Percentiles rank a stretch among this genome's conserved stretches.
Evolutionary conservation across 2,113 vertebrate genomes (phyloP).

Genomic region (Myrmophylax atrothorax): DNA sequence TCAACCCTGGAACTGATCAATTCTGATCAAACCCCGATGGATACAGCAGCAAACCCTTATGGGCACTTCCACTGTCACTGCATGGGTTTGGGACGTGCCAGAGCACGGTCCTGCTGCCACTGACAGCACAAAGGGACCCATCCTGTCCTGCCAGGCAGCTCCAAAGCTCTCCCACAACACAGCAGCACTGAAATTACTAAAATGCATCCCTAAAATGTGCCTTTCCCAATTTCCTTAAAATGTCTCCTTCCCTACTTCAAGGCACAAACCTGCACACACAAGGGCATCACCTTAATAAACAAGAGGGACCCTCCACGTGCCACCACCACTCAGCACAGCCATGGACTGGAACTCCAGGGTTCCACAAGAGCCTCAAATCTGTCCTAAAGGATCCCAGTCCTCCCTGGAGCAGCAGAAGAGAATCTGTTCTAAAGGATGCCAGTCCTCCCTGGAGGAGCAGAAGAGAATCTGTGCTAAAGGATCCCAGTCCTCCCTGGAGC

Average conservation of each 20-base stretch:
- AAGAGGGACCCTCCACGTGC: fast-evolving
- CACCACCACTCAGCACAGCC: background rate
- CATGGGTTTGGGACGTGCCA: fast-evolving
- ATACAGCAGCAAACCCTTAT: fast-evolving
- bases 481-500: too few species aligned
- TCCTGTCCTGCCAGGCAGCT: background rate
- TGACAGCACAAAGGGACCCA: background rate
- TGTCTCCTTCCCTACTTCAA: background rate
- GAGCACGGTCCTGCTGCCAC: background rate
- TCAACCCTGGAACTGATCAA: background rate
- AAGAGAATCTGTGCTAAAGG: too few species aligned
- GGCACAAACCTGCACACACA: fast-evolving
- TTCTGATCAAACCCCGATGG: background rate
- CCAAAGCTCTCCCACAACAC: background rate
- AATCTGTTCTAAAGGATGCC: too few species aligned
- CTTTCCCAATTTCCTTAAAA: background rate
- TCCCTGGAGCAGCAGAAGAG: background rate
- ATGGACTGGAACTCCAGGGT: background rate
- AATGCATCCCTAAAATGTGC: background rate
- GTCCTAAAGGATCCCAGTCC: background rate
- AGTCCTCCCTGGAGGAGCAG: background rate
- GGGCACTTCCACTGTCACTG: fast-evolving
- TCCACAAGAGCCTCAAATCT: background rate
- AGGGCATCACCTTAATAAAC: background rate
- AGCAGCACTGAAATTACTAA: background rate